These are phyloP conservation scores for Motacilla alba DNA, from an alignment of 2,113 vertebrate genomes.

Conservation along the genomic window DNA sequence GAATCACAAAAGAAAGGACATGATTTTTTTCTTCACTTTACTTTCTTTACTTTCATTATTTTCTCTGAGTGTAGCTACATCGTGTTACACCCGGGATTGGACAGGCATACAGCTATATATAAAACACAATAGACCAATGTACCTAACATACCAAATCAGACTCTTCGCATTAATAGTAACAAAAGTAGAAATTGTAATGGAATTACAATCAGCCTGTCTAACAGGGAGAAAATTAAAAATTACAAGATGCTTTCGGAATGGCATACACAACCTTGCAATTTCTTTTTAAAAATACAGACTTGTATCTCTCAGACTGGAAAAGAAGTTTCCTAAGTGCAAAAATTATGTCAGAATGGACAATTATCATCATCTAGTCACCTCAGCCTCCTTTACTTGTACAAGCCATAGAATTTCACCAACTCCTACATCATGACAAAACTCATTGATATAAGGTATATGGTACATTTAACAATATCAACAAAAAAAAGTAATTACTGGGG, in stretches of 20 bases:
- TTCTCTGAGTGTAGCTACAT: background rate
- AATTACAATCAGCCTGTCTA: background rate
- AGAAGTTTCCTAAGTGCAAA: background rate
- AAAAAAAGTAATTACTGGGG: background rate
- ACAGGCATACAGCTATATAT: background rate
- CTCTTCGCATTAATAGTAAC: background rate
- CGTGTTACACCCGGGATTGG: background rate
- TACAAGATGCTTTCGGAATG: background rate
- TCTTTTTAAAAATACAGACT: background rate
- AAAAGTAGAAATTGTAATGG: constrained; percentile 8
- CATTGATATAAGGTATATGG: background rate
- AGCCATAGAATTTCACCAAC: background rate
- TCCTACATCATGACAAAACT: background rate
- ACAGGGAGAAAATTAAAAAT: background rate
- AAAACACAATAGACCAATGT: background rate
- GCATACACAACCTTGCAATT: background rate
- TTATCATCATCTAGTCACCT: background rate
- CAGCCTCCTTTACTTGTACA: background rate
- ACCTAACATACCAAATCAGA: background rate
- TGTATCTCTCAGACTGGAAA: background rate
- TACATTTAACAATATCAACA: background rate
- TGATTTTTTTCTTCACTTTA: background rate
- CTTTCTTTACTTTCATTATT: background rate
- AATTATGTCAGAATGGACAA: background rate
- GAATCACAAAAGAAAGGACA: background rate